Evolutionary conservation across 2,797 vertebrate genomes (phyloP).

Genomic region (Catostomus latipinnis): DNA sequence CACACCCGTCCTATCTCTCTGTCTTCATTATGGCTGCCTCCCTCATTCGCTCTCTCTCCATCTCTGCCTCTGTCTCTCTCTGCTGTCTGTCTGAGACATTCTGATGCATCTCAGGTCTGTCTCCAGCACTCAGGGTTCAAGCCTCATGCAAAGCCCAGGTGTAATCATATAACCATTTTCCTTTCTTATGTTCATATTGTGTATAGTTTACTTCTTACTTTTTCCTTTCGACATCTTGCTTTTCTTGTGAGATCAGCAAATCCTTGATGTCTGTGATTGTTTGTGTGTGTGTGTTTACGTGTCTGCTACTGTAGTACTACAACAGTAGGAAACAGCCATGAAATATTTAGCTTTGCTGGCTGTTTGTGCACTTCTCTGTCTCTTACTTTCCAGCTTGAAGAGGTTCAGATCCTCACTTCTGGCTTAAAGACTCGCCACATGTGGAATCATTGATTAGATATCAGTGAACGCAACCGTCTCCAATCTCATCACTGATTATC

Average conservation of each 20-base stretch:
- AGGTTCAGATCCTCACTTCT: neutral
- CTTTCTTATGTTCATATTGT: conserved; percentile 17
- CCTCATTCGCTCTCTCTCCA: conserved; percentile 36
- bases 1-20: conserved; percentile 49
- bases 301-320: neutral
- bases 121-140: neutral
- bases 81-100: conserved; percentile 17
- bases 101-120: conserved; percentile 33
- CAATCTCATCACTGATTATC: conserved; percentile 53
- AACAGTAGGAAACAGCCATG: conserved; percentile 8
- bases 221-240: neutral
- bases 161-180: neutral
- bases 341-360: conserved; percentile 16
- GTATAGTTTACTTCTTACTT: conserved; percentile 11
- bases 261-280: neutral
- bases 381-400: conserved; percentile 8
- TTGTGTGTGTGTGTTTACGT: neutral
- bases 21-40: conserved; percentile 55
- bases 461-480: conserved; percentile 42
- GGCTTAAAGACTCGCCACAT: conserved; percentile 2
- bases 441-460: conserved; percentile 52
- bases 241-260: conserved; percentile 19
- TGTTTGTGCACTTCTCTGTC: neutral
- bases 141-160: too few relatives aligned
- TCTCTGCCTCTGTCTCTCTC: conserved; percentile 5